Conservation (phyloP, 1,140 invertebrate species). For the Zaprionus capensis region DNA sequence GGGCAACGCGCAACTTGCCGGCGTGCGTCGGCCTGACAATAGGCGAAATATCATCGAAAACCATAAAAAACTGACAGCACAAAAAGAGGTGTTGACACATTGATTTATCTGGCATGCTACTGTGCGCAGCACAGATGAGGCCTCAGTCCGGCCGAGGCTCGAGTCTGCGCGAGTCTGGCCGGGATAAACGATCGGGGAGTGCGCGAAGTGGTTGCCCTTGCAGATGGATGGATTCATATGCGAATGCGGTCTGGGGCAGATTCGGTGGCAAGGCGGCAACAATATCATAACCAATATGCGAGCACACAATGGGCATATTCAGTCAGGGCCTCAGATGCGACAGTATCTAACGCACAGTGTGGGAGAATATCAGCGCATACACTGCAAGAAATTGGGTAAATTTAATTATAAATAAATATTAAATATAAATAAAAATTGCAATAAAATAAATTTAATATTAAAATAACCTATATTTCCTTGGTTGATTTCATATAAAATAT, state of each 20-base stretch:
- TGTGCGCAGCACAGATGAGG: slow-evolving; percentile 79
- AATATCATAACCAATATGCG: slow-evolving; percentile 78
- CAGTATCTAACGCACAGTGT: slow-evolving; percentile 30
- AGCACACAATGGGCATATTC: slow-evolving; percentile 28
- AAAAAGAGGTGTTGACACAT: slow-evolving; percentile 85
- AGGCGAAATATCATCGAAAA: slow-evolving; percentile 84
- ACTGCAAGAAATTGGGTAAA: slow-evolving; percentile 7
- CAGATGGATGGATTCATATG: slow-evolving; percentile 73
- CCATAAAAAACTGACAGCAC: slow-evolving; percentile 84
- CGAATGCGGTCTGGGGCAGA: slow-evolving; percentile 33
- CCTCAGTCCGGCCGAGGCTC: neutral
- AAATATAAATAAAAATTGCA: too few relatives aligned
- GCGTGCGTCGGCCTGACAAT: slow-evolving; percentile 75
- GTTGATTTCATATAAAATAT: too few relatives aligned
- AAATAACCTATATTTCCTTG: too few relatives aligned
- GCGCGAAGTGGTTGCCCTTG: slow-evolving; percentile 15
- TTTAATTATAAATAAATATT: too few relatives aligned
- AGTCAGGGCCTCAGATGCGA: neutral
- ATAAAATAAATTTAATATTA: neutral
- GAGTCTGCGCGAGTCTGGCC: neutral
- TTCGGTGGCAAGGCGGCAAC: slow-evolving; percentile 48
- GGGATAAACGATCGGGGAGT: slow-evolving; percentile 23
- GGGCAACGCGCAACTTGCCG: slow-evolving; percentile 41
- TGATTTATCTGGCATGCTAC: slow-evolving; percentile 85
- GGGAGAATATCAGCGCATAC: slow-evolving; percentile 16